Evolutionary conservation across 2,113 vertebrate genomes (phyloP).

Genomic region (Leptobrachium ailaonicum): DNA sequence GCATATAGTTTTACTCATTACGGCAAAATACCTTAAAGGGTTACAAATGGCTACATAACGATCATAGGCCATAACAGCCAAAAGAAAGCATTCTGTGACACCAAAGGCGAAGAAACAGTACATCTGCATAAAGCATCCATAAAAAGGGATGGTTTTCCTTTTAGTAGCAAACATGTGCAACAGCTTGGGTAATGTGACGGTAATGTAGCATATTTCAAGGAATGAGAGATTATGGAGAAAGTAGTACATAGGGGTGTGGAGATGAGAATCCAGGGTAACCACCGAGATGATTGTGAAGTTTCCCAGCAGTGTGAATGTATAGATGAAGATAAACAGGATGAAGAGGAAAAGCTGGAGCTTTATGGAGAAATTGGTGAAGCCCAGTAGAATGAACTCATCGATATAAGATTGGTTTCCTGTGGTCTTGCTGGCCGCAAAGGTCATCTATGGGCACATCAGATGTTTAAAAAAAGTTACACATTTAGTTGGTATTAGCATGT

Average conservation of each 20-base stretch:
- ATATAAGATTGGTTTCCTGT: constrained; percentile 31
- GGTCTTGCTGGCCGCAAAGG: background rate
- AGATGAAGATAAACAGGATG: constrained; percentile 30
- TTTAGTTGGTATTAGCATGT: too few relatives aligned
- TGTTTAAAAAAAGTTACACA: too few relatives aligned
- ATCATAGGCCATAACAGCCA: constrained; percentile 42
- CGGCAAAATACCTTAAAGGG: constrained; percentile 36
- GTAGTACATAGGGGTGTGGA: constrained; percentile 45
- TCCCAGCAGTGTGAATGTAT: constrained; percentile 33
- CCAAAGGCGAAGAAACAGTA: constrained; percentile 44
- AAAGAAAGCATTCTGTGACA: constrained; percentile 41
- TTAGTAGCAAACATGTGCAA: constrained; percentile 34
- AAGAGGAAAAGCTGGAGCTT: constrained; percentile 34
- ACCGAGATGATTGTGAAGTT: constrained; percentile 34
- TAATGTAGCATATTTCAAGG: constrained; percentile 44
- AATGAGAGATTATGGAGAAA: constrained; percentile 41
- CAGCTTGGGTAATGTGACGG: constrained; percentile 38
- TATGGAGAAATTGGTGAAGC: constrained; percentile 25
- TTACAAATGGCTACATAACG: constrained; percentile 46
- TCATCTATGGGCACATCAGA: constrained; percentile 17
- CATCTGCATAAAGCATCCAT: constrained; percentile 32
- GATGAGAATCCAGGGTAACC: constrained; percentile 25
- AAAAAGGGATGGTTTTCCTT: constrained; percentile 30
- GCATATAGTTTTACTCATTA: constrained; percentile 37
- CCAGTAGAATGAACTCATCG: constrained; percentile 34